Percentiles rank a stretch among this genome's conserved stretches.
Conservation (phyloP, 2,113 vertebrate genomes). For the Procavia capensis region DNA sequence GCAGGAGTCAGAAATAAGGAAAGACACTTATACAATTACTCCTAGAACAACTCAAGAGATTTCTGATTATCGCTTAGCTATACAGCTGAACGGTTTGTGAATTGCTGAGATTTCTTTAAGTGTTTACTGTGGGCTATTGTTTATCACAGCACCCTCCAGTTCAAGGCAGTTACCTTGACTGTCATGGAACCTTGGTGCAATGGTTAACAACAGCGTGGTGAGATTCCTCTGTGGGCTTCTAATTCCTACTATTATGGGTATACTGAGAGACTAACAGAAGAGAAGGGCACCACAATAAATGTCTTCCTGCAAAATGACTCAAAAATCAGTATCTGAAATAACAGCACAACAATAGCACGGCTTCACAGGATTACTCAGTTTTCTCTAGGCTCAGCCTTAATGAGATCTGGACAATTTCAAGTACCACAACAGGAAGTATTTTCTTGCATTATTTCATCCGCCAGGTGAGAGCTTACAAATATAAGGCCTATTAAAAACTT, state of each 20-base stretch:
- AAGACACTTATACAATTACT: neutral
- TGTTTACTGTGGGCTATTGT: neutral
- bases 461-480: neutral
- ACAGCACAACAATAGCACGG: neutral
- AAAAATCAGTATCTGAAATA: neutral
- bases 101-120: neutral
- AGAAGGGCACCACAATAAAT: conserved; percentile 22
- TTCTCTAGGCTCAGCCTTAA: conserved; percentile 13
- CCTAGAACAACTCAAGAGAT: neutral
- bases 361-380: conserved; percentile 32
- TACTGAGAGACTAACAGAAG: neutral
- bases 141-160: neutral
- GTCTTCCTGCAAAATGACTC: conserved; percentile 27
- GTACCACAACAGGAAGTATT: conserved; percentile 33
- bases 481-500: neutral
- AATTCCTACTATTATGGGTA: neutral
- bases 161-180: neutral
- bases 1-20: neutral
- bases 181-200: neutral
- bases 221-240: conserved; percentile 38
- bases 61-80: neutral
- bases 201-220: neutral
- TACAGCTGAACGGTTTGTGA: neutral
- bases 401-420: conserved; percentile 34
- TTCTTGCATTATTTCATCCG: neutral